phyloP scores from a whole-genome alignment of 2,888 invertebrate genomes.

The Campoletis raptor region DNA sequence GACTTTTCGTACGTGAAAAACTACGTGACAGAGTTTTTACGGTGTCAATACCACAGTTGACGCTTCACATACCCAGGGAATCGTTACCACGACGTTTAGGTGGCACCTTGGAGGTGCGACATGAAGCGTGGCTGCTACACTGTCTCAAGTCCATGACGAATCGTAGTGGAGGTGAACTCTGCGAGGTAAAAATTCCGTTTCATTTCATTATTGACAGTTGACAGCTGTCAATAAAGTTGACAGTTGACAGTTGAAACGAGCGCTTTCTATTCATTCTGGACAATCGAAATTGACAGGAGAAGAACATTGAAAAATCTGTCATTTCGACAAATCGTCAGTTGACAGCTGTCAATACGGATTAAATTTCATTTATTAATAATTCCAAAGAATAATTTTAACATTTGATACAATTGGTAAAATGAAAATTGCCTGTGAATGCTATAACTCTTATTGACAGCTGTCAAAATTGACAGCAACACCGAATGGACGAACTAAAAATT shows the following conservation, averaged over 20 bases:
- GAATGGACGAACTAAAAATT: background rate
- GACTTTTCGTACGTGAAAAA: slow-evolving; percentile 98
- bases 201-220: background rate
- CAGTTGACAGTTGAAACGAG: background rate
- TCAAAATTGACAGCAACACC: background rate
- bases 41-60: slow-evolving; percentile 95
- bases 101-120: slow-evolving; percentile 94
- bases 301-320: background rate
- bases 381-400: background rate
- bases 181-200: slow-evolving; percentile 77
- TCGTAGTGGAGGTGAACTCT: slow-evolving; percentile 87
- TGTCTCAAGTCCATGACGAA: slow-evolving; percentile 95
- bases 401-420: no score
- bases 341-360: background rate
- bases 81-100: slow-evolving; percentile 96
- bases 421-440: no score
- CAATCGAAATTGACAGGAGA: background rate
- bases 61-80: slow-evolving; percentile 95
- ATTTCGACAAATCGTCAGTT: no score
- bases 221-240: slow-evolving; percentile 4
- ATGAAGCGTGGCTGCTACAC: slow-evolving; percentile 94
- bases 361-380: no score
- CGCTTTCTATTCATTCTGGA: no score
- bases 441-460: no score
- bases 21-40: slow-evolving; percentile 98